phyloP scores from a whole-genome alignment of 2,113 vertebrate species.

The Eclectus roratus region DNA sequence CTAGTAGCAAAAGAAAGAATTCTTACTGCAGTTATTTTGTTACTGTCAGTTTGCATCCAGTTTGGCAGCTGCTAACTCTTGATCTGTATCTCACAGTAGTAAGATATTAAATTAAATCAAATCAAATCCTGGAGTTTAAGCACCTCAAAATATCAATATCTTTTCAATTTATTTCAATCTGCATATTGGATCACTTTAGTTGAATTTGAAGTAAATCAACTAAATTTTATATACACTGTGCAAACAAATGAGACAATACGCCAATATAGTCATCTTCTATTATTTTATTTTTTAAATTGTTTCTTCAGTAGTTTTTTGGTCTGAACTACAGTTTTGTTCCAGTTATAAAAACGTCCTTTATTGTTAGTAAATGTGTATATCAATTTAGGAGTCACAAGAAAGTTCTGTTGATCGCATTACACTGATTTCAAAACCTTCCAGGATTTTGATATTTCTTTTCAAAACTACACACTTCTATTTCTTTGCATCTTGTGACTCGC shows the following conservation, averaged over 20 bases:
- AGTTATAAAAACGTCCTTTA: background rate
- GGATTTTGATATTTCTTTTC: background rate
- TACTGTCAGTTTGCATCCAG: background rate
- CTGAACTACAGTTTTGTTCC: background rate
- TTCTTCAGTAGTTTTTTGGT: background rate
- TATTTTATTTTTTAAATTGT: background rate
- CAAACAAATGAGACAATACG: background rate
- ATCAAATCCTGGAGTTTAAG: background rate
- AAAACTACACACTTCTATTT: background rate
- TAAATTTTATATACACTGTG: background rate
- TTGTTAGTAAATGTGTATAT: background rate
- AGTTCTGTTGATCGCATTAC: background rate
- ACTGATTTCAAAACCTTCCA: background rate
- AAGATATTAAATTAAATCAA: conserved; percentile 22
- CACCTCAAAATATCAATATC: background rate
- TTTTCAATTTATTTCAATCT: background rate
- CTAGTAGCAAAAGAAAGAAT: background rate
- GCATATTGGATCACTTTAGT: background rate
- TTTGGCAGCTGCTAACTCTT: background rate
- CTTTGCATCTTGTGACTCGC: background rate
- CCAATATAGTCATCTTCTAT: background rate
- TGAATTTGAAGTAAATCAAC: background rate
- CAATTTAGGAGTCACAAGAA: background rate
- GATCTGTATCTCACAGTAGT: background rate
- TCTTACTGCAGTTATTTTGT: conserved; percentile 12